Base-by-base conservation (phyloP, 2,797 vertebrate species). In the Buceros bicornis region DNA sequence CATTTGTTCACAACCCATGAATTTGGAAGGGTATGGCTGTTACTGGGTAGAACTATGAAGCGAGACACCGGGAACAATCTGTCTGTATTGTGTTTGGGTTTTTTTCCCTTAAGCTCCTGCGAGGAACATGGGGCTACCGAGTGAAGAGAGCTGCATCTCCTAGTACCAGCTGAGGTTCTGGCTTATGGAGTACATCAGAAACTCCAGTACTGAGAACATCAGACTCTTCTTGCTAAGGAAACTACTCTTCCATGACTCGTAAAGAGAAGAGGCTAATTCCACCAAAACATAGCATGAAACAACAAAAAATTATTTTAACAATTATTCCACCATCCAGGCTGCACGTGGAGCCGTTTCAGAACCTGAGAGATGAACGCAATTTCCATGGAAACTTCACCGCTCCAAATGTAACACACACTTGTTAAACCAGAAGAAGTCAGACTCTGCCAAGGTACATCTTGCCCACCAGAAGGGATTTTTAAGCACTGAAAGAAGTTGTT, bases 331-430 rank as follows among this genome's bases (percentile, higher is more conserved):
- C 87, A 82, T 70, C 18, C 60, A 87, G 51, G 42, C 56, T 87
- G 84, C 64, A 89, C 0, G 1, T n/a, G 65, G 20, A 89, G 57
- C 60, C 65, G 3, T 91, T 93, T 94, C 91, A 94, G 84, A 94
- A 85, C 57, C 72, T 73, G 47, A 77, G 5, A 78, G 85, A 86
- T 47, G 64, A 62, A 61, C 57, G 67, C 29, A 54, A 96, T 97
- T 95, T 91, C 95, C 96, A 96, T 96, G 93, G 96, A 96, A 97
- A 97, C 95, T 91, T 86, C 76, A 60, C 33, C 66, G 79, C 51
- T 82, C 62, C 58, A 84, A 82, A 61, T 74, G n/a, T 51, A 88
- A 48, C 48, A 56, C 43, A 74, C 13, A 15, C 80, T 94, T 82
- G 66, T 51, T 78, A 86, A 81, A 40, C 24, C 77, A 93, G 73